Percentiles rank a stretch among this genome's conserved stretches.
Evolutionary conservation across 2,113 vertebrate genomes (phyloP).

Genomic region (Tupaia tana): DNA sequence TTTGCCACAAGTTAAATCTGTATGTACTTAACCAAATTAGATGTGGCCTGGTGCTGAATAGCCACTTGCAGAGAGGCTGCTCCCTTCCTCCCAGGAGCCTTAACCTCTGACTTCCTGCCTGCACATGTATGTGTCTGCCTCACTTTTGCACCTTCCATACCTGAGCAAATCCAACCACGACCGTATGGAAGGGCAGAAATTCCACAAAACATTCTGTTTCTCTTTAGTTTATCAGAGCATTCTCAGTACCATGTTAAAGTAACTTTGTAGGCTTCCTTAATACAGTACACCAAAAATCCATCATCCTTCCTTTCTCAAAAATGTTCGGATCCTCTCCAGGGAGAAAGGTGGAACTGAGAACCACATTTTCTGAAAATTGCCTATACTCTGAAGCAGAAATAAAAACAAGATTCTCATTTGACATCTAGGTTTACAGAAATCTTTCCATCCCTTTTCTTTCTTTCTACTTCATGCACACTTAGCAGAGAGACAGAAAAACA

Average conservation of each 20-base stretch:
- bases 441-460: conserved; percentile 7
- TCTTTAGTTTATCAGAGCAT: conserved; percentile 9
- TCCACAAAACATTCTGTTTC: background rate
- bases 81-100: background rate
- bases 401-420: conserved; percentile 41
- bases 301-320: conserved; percentile 27
- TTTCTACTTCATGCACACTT: no score
- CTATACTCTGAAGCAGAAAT: conserved; percentile 38
- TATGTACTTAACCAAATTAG: background rate
- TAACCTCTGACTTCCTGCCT: background rate
- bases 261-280: background rate
- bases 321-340: conserved; percentile 13
- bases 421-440: conserved; percentile 4
- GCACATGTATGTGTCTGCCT: background rate
- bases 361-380: conserved; percentile 52
- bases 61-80: background rate
- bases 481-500: no score
- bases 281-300: background rate
- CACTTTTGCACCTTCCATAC: conserved; percentile 8
- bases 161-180: background rate
- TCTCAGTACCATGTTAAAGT: conserved; percentile 1
- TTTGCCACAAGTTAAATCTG: conserved; percentile 18
- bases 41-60: background rate
- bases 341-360: background rate
- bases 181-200: conserved; percentile 10